phyloP scores from a whole-genome alignment of 2,797 vertebrate genomes.

The Mycteria americana region DNA sequence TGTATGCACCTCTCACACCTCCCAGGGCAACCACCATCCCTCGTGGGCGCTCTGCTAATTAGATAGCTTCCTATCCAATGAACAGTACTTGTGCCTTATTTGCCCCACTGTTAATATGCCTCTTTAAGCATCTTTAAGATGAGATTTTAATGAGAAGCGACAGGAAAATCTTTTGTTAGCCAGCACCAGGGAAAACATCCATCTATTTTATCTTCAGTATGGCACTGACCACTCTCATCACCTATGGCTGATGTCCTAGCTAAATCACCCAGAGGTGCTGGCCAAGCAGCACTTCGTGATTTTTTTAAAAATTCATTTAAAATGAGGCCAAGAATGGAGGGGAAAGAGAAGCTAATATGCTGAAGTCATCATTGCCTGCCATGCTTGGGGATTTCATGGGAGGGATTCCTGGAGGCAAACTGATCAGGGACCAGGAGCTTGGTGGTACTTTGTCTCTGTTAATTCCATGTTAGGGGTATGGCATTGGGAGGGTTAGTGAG shows the following conservation, averaged over 20 bases:
- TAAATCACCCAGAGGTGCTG: not conserved
- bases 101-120: accelerated
- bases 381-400: not conserved
- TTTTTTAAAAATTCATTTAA: not conserved
- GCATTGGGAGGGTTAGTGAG: not conserved
- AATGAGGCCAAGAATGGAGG: not conserved
- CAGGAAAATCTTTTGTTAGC: not conserved
- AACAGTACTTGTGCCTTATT: not conserved
- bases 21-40: not conserved
- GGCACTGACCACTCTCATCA: not conserved
- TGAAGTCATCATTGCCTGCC: not conserved
- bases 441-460: not conserved
- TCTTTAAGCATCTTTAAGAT: not conserved
- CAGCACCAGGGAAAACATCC: not conserved
- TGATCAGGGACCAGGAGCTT: not conserved
- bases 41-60: accelerated
- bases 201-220: not conserved
- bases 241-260: not conserved
- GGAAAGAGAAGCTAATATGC: not conserved
- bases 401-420: not conserved
- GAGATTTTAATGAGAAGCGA: not conserved
- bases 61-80: not conserved
- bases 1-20: not conserved
- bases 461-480: not conserved
- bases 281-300: not conserved